Conservation (phyloP, 2,797 vertebrate genomes). For the Semotilus atromaculatus region DNA sequence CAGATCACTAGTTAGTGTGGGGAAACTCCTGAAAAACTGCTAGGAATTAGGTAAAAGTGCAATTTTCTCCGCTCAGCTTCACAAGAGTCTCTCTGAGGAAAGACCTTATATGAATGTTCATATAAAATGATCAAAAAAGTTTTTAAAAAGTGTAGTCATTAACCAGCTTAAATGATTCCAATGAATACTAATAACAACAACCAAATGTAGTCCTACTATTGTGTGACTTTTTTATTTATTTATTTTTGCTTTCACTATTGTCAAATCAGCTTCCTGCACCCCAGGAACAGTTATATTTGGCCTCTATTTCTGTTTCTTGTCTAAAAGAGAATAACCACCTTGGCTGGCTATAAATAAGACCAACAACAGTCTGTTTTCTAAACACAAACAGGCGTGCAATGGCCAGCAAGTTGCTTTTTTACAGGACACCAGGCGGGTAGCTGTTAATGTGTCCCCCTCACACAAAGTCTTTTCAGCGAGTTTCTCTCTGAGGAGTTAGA, state of each 20-base stretch:
- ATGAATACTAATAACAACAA: neutral
- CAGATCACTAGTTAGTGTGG: neutral
- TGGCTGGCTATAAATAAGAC: conserved; percentile 29
- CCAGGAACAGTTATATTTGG: neutral
- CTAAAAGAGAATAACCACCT: neutral
- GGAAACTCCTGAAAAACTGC: neutral
- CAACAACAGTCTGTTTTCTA: neutral
- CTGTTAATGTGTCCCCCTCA: neutral
- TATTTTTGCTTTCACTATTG: neutral
- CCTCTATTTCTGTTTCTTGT: neutral
- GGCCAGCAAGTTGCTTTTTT: conserved; percentile 16
- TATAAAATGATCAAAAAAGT: neutral
- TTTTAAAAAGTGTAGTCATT: too few relatives aligned
- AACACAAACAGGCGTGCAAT: conserved; percentile 33
- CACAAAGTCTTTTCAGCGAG: conserved; percentile 18
- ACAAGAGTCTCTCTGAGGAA: neutral
- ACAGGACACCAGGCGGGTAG: neutral
- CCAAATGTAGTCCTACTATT: neutral
- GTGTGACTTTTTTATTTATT: neutral
- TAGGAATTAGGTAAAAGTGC: neutral
- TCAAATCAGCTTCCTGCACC: neutral
- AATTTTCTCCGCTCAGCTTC: neutral
- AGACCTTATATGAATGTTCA: neutral
- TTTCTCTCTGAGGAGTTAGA: conserved; percentile 4
- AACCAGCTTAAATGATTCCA: too few relatives aligned